Evolutionary conservation across 2,797 vertebrate species (phyloP), one percentile per base, ranked within the genome.

Genomic region (Sebastes taczanowskii): DNA sequence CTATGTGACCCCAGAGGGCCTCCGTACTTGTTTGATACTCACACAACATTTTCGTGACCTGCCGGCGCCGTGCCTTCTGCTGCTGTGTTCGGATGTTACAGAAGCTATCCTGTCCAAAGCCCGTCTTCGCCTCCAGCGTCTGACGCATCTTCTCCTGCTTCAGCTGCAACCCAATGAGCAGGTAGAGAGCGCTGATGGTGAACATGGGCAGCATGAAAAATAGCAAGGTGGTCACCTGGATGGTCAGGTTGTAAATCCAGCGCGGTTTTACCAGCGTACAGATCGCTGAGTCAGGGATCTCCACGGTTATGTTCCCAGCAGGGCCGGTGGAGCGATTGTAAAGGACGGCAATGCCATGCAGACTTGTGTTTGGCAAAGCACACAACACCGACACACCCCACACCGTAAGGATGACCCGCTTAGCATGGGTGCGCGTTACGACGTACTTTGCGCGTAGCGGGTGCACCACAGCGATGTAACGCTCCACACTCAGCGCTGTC

Each of bases 11-110:
- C 16, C 7, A 30, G 27, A 29, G 2, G 18, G 29, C 16, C 10
- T 34, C 59, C 10, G 7, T 63, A 63, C n/a, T 56, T 55, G 4
- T 56, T 71, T 11, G 16, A 72, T 90, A 98, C 98, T 98, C 90
- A 99, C 98, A 97, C 82, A 99, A 92, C 98, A 99, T 99, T 92
- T 99, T 99, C 0, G 97, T 99, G 94, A 98, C 97, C 89, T 99
- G 98, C n/a, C 92, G 95, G 73, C 95, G 95, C n/a, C 96, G 92
- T 10, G 87, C 86, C 55, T 96, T 96, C 92, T 96, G 96, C 84
- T 96, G 96, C 35, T 91, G 88, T 2, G 85, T 87, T 4, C 81
- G 91, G 25, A 83, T 5, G 18, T 91, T 94, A 75, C 90, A 94
- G 75, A 94, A 94, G 79, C 93, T 92, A 67, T 95, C 77, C 0